phyloP scores from a whole-genome alignment of 2,888 invertebrate species.

The Epinotia nisella region DNA sequence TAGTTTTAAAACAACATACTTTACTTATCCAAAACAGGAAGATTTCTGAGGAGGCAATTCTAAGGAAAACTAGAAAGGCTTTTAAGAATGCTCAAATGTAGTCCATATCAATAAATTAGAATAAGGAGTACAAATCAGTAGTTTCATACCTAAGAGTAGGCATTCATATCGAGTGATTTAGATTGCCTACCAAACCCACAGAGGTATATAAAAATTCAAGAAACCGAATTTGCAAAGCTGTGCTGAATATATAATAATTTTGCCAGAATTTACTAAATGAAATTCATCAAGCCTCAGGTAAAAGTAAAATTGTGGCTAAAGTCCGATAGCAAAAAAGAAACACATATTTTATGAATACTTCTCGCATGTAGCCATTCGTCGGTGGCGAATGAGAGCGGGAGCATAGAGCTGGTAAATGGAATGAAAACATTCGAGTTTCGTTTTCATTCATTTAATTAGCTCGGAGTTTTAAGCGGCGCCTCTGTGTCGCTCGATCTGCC shows the following conservation, averaged over 20 bases:
- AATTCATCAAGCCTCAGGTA: neutral
- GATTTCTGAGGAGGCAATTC: neutral
- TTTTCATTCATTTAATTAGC: slow-evolving; percentile 83
- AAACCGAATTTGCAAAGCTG: neutral
- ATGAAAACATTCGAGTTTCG: slow-evolving; percentile 82
- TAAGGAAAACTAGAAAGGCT: too few relatives aligned
- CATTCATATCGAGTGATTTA: neutral
- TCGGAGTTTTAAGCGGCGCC: slow-evolving; percentile 77
- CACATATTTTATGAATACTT: slow-evolving; percentile 41
- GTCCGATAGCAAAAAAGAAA: neutral
- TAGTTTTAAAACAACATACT: neutral
- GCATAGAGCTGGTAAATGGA: slow-evolving; percentile 77
- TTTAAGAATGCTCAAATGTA: too few relatives aligned
- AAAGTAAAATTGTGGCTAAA: neutral
- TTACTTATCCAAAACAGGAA: neutral
- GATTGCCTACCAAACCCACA: neutral
- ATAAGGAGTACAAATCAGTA: neutral
- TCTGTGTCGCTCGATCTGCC: slow-evolving; percentile 67
- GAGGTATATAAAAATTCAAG: neutral
- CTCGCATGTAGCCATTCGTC: slow-evolving; percentile 68
- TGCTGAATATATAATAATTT: neutral
- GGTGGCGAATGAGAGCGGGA: slow-evolving; percentile 54
- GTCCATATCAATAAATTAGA: neutral
- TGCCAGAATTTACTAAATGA: neutral
- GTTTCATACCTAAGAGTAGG: neutral